These are phyloP conservation scores for Chalcosyrphus nemorum DNA, from an alignment of 2,888 invertebrate species.

Conservation along the genomic window DNA sequence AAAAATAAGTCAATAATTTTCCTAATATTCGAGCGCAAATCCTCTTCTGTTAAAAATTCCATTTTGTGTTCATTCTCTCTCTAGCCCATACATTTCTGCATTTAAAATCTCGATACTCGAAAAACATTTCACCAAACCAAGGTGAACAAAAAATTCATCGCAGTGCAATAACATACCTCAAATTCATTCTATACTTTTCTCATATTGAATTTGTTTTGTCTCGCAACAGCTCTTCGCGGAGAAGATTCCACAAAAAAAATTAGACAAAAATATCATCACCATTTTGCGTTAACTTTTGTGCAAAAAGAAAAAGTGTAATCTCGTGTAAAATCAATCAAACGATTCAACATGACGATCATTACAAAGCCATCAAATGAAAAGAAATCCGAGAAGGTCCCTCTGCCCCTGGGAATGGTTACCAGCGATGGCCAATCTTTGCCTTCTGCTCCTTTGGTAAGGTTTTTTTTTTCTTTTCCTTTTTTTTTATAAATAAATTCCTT, in stretches of 20 bases:
- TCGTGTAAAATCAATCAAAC: constrained; percentile 16
- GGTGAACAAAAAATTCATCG: constrained; percentile 39
- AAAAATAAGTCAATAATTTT: too few relatives aligned
- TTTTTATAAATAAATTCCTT: neutral
- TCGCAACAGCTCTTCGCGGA: constrained; percentile 13
- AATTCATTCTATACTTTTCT: constrained; percentile 31
- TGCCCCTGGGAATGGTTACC: constrained; percentile 84
- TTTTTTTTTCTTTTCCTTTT: constrained; percentile 25
- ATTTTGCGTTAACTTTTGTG: constrained; percentile 1
- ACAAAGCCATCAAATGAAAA: constrained; percentile 89
- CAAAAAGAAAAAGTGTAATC: neutral
- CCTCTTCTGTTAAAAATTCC: too few relatives aligned
- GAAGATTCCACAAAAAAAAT: constrained; percentile 2
- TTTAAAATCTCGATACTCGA: constrained; percentile 30
- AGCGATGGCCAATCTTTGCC: constrained; percentile 62
- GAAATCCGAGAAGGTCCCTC: constrained; percentile 86
- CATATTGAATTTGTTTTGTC: constrained; percentile 65
- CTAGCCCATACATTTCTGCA: neutral
- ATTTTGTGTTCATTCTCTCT: neutral
- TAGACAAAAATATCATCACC: neutral
- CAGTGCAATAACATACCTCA: constrained; percentile 38
- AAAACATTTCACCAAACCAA: constrained; percentile 7
- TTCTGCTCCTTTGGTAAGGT: constrained; percentile 71
- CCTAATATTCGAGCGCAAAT: too few relatives aligned
- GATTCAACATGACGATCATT: constrained; percentile 89